Base-by-base conservation (phyloP, 1,140 invertebrate species). In the Megalonaias nervosa region DNA sequence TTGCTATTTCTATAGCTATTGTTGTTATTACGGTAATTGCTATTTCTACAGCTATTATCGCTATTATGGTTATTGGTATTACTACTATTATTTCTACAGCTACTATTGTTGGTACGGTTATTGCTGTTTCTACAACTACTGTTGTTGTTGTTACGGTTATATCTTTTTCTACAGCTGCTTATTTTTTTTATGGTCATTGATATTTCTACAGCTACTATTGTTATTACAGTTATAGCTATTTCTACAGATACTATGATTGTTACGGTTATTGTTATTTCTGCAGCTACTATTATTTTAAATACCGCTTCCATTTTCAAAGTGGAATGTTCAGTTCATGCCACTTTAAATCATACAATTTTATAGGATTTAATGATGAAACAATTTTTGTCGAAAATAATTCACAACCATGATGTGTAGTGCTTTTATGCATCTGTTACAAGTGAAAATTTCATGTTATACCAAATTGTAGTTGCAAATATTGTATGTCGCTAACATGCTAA, bases 1-100 rank as follows among this genome's bases (percentile, higher is more conserved):
- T 73, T 61, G 67, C 55, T 70, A 78, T 61, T 56, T 68, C 75
- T 15, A 62, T 56, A 19, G 14, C 65, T 67, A 23, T 6, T 67
- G 9, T 26, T 67, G 26, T 26, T 67, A 67, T 26, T 31, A 67
- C 2, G 1, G 65, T 31, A 2, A 31, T 26, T 67, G 26, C 6
- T 67, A 31, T 16, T 67, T 19, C 1, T 67, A n/a, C 2, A 19
- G n/a, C 26, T 67, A 21, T 16, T 31, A 19, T 16, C 4, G 23
- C 5, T 31, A 2, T 23, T 67, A 31, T 67, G 16, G 23, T 3
- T 67, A 67, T 26, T 5, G 65, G 17, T 2, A 26, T 26, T 67
- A 2, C 65, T 67, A 67, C 1, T 67, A 67, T 31, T 67, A 67
- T 26, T 67, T n/a, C 65, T 67, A 67, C 65, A n/a, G 26, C 65